phyloP scores from a whole-genome alignment of 2,797 vertebrate species.

The Chlorospingus flavigularis region DNA sequence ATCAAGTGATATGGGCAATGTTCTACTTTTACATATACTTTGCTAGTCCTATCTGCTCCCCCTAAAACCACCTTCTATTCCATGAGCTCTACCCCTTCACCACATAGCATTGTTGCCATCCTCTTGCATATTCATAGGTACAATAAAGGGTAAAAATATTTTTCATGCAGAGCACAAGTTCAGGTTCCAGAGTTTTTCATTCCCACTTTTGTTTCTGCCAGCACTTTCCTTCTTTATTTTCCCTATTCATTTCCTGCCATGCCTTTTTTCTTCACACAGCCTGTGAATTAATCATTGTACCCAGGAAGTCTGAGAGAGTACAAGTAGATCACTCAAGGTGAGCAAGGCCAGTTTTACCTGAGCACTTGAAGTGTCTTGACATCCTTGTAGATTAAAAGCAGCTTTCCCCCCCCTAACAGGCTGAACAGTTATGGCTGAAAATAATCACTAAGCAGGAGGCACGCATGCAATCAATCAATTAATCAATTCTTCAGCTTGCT shows the following conservation, averaged over 20 bases:
- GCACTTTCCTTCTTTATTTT: neutral
- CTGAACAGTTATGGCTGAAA: neutral
- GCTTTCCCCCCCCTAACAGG: neutral
- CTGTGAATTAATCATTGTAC: neutral
- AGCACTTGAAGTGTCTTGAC: neutral
- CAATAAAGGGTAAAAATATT: neutral
- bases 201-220: conserved; percentile 1
- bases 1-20: neutral
- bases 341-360: neutral
- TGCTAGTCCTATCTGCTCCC: neutral
- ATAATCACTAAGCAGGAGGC: neutral
- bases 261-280: neutral
- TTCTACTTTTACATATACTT: neutral
- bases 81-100: neutral
- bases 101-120: neutral
- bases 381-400: neutral
- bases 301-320: neutral
- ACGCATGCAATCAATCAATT: neutral
- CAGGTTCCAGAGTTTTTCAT: neutral
- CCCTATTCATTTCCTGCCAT: neutral
- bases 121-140: neutral
- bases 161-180: neutral
- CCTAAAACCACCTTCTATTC: neutral
- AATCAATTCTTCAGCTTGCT: neutral
- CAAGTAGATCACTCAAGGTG: neutral